Evolutionary conservation across 2,888 invertebrate genomes (phyloP).

Genomic region (Caenorhabditis auriculariae): DNA sequence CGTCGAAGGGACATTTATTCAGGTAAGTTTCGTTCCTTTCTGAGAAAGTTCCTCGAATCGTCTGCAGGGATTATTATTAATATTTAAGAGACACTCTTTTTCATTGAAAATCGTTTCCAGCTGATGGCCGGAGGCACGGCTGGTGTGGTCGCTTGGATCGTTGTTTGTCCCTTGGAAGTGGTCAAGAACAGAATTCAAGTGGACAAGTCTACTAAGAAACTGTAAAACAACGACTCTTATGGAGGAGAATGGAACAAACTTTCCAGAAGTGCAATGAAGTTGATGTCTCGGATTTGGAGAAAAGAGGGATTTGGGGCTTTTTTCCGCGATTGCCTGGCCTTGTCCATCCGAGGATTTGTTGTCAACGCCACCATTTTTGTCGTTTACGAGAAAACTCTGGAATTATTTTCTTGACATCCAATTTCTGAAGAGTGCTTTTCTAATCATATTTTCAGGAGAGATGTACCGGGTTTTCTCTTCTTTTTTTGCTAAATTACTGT

Average conservation of each 20-base stretch:
- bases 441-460: too few species aligned
- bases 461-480: too few species aligned
- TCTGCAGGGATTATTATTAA: not conserved
- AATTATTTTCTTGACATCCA: too few species aligned
- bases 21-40: constrained; percentile 15
- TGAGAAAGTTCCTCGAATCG: not conserved
- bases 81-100: too few species aligned
- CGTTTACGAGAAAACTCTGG: constrained; percentile 66
- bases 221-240: too few species aligned
- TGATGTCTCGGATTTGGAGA: constrained; percentile 69
- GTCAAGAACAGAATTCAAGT: constrained; percentile 75
- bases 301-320: constrained; percentile 71
- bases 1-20: constrained; percentile 29
- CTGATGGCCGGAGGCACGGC: constrained; percentile 55
- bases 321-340: constrained; percentile 72
- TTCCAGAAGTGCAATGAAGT: too few species aligned
- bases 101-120: constrained; percentile 21
- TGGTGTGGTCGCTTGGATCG: constrained; percentile 73
- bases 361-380: constrained; percentile 73
- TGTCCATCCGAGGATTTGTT: constrained; percentile 73
- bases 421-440: too few species aligned
- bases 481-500: too few species aligned
- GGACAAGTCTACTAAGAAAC: constrained; percentile 17
- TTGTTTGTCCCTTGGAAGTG: constrained; percentile 76
- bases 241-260: too few species aligned